phyloP scores from a whole-genome alignment of 2,797 vertebrate species.

The Alosa sapidissima region DNA sequence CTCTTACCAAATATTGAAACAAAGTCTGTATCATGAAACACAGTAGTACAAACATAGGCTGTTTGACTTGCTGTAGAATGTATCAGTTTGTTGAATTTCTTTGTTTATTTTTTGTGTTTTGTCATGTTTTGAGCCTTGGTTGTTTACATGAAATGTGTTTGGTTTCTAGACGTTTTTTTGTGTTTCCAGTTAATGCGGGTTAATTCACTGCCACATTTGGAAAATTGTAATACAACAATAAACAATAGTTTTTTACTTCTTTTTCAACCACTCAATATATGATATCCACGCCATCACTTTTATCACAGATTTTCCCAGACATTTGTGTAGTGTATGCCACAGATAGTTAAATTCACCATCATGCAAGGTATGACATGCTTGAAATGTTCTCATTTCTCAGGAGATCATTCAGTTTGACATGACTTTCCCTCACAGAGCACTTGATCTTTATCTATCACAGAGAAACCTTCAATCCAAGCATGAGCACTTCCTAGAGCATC shows the following conservation, averaged over 20 bases:
- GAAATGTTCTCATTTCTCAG: neutral
- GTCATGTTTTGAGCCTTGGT: slow-evolving; percentile 83
- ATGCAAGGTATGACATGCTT: too few species aligned
- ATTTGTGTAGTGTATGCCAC: too few species aligned
- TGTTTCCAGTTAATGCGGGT: slow-evolving; percentile 82
- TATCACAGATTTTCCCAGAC: too few species aligned
- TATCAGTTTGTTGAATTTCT: slow-evolving; percentile 39
- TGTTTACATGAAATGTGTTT: slow-evolving; percentile 71
- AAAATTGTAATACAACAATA: slow-evolving; percentile 89
- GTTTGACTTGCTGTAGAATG: slow-evolving; percentile 16
- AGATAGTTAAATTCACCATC: too few species aligned
- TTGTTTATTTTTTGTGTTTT: slow-evolving; percentile 64
- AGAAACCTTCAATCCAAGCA: too few species aligned
- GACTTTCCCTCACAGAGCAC: neutral
- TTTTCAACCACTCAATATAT: slow-evolving; percentile 55
- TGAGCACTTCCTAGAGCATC: neutral
- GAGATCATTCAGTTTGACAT: neutral
- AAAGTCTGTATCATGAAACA: slow-evolving; percentile 48
- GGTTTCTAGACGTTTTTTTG: slow-evolving; percentile 69
- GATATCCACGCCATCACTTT: neutral
- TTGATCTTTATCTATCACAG: neutral
- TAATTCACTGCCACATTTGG: slow-evolving; percentile 91
- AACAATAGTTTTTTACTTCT: slow-evolving; percentile 97
- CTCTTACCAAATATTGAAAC: slow-evolving; percentile 70
- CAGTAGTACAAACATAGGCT: slow-evolving; percentile 10